Conservation (phyloP, 2,888 invertebrate genomes). For the Saturnia japonica region DNA sequence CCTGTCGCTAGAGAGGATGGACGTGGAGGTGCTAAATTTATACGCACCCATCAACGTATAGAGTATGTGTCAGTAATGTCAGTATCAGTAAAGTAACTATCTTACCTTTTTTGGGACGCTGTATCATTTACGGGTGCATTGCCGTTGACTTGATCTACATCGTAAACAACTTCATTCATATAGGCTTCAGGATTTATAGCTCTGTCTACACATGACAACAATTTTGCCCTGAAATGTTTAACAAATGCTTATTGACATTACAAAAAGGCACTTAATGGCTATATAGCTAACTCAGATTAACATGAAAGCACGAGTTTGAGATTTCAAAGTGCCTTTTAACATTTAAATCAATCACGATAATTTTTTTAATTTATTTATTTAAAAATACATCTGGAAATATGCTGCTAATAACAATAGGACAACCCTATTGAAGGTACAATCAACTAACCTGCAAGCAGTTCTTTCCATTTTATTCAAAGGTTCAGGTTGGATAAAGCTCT, state of each 20-base stretch:
- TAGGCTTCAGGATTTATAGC: slow-evolving; percentile 83
- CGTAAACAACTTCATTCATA: slow-evolving; percentile 85
- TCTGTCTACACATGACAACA: slow-evolving; percentile 85
- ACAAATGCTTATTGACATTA: not conserved
- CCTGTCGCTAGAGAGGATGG: too few species aligned
- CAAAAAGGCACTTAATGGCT: not conserved
- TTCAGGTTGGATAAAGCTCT: slow-evolving; percentile 80
- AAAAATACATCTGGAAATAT: too few species aligned
- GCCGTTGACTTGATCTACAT: slow-evolving; percentile 81
- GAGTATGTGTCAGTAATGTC: not conserved
- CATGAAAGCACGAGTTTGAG: too few species aligned
- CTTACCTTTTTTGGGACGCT: slow-evolving; percentile 60
- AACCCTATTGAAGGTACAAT: not conserved
- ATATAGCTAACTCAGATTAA: too few species aligned
- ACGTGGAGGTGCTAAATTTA: too few species aligned
- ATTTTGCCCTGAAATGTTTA: slow-evolving; percentile 70
- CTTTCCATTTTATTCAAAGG: slow-evolving; percentile 81
- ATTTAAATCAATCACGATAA: too few species aligned
- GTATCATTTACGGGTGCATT: slow-evolving; percentile 40
- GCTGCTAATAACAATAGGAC: too few species aligned
- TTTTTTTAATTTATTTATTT: too few species aligned
- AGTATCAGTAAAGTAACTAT: not conserved
- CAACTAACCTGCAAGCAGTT: slow-evolving; percentile 66
- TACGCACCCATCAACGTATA: too few species aligned
- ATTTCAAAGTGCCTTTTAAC: too few species aligned